Percentiles rank a stretch among this genome's conserved stretches.
Conservation (phyloP, 53 echinoderm and acorn worm species). For the Actinopyga echinites region DNA sequence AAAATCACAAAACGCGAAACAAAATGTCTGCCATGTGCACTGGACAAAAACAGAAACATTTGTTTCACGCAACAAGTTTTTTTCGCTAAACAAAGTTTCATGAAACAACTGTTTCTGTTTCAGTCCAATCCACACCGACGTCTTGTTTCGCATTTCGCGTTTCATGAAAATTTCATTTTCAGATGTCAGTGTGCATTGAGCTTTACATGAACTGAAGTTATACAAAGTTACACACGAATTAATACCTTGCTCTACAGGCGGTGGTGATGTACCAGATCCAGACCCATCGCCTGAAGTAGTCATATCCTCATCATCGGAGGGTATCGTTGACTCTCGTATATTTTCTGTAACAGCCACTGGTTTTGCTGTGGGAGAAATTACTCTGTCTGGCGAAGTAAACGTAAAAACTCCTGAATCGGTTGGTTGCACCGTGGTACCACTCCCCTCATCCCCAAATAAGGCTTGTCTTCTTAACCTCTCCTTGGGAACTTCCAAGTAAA, state of each 20-base stretch:
- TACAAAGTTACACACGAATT: too few relatives aligned
- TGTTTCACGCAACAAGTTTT: too few relatives aligned
- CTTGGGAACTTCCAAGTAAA: constrained; percentile 25
- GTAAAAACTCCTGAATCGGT: neutral
- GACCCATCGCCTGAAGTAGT: constrained; percentile 9
- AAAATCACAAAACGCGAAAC: too few relatives aligned
- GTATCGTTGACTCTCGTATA: neutral
- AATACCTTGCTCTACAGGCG: neutral
- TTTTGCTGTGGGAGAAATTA: neutral
- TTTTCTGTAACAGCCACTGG: neutral
- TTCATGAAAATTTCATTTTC: too few relatives aligned
- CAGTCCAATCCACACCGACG: too few relatives aligned
- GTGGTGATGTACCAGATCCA: neutral
- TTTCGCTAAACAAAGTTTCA: too few relatives aligned
- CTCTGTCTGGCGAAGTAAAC: neutral
- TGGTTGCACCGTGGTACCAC: neutral
- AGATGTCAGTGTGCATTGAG: too few relatives aligned
- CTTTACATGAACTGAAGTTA: too few relatives aligned
- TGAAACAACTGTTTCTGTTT: too few relatives aligned
- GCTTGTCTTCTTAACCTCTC: constrained; percentile 14
- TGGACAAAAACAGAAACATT: too few relatives aligned
- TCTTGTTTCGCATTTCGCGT: too few relatives aligned
- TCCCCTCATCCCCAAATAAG: constrained; percentile 4
- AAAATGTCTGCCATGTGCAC: too few relatives aligned
- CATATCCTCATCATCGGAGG: constrained; percentile 21